A percentile compares a stretch with the other conserved stretches of the same genome.
Evolutionary conservation across 1,140 invertebrate genomes (phyloP).

Genomic region (Neotoxoptera formosana): DNA sequence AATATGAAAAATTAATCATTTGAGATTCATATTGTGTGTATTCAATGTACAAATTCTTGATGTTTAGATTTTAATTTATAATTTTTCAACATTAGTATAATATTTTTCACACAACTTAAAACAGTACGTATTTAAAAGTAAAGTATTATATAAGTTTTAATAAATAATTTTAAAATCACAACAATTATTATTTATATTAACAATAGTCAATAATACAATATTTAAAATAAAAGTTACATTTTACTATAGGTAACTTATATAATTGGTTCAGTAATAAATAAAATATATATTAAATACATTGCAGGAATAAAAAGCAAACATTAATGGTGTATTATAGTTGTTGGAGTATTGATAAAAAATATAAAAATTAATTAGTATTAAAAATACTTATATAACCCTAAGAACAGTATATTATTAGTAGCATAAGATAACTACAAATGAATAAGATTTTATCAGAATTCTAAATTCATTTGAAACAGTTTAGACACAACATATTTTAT

Average conservation of each 20-base stretch:
- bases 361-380: background rate
- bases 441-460: background rate
- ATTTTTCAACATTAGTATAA: background rate
- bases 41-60: background rate
- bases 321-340: background rate
- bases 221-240: background rate
- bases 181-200: background rate
- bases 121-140: background rate
- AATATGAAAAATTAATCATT: constrained; percentile 1
- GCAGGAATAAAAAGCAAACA: background rate
- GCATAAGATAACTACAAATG: background rate
- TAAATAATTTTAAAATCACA: constrained; percentile 29
- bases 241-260: background rate
- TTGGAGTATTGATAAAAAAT: background rate
- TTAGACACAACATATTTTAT: background rate
- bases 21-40: background rate
- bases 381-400: background rate
- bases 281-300: background rate
- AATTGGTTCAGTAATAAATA: constrained; percentile 23
- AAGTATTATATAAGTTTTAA: background rate
- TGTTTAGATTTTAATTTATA: background rate
- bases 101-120: background rate
- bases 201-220: constrained; percentile 15
- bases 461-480: background rate
- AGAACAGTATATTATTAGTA: background rate